Conservation (phyloP, 2,888 invertebrate species). For the Hypercompe scribonia region DNA sequence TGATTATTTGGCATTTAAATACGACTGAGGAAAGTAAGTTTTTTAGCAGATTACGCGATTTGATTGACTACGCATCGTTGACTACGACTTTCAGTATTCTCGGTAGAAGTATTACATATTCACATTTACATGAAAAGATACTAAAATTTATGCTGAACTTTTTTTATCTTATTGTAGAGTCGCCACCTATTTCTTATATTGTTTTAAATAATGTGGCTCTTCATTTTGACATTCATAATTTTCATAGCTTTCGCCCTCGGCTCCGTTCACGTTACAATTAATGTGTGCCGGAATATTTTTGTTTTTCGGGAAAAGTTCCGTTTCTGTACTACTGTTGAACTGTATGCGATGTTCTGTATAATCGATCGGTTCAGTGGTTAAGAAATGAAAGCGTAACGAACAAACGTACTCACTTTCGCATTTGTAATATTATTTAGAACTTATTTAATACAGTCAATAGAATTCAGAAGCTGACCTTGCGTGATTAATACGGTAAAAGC, state of each 20-base stretch:
- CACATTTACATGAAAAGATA: background rate
- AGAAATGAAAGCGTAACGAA: constrained; percentile 1
- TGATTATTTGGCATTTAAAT: constrained; percentile 18
- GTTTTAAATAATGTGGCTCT: background rate
- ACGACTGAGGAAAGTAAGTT: constrained; percentile 20
- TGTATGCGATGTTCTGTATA: background rate
- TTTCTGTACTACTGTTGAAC: background rate
- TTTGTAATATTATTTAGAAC: background rate
- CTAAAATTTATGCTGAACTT: background rate
- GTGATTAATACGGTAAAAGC: background rate
- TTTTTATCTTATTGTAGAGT: background rate
- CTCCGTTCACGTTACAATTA: background rate
- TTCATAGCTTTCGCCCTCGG: background rate
- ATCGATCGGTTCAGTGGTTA: background rate
- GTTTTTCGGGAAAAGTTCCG: background rate
- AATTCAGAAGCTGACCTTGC: constrained; percentile 29
- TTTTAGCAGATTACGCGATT: constrained; percentile 8
- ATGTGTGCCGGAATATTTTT: background rate
- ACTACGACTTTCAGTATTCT: constrained; percentile 9
- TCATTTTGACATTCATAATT: background rate
- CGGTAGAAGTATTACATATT: background rate
- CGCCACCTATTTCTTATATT: background rate
- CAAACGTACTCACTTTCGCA: background rate
- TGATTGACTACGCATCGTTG: constrained; percentile 19
- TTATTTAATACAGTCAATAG: constrained; percentile 28